Percentiles rank a stretch among this genome's conserved stretches.
Conservation (phyloP, 2,113 vertebrate species). For the Proterorhinus semilunaris region DNA sequence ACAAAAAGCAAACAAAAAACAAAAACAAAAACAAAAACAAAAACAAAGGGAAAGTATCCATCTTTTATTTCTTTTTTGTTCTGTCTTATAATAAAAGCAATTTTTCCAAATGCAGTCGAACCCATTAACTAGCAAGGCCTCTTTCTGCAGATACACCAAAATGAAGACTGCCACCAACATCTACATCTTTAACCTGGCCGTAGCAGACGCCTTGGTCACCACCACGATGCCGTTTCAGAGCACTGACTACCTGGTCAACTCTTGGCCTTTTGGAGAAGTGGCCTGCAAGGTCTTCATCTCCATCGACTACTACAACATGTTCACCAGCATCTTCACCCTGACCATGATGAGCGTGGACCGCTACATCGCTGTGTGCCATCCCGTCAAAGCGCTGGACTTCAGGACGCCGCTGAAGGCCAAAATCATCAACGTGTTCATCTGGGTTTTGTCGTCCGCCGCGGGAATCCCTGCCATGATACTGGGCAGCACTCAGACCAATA, state of each 20-base stretch:
- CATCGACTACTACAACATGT: conserved; percentile 99
- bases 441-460: conserved; percentile 91
- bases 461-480: conserved; percentile 95
- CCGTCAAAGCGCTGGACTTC: conserved; percentile 87
- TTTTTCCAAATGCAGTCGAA: no score
- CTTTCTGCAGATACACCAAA: conserved; percentile 87
- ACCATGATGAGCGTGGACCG: conserved; percentile 82
- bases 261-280: conserved; percentile 95
- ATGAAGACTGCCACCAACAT: conserved; percentile 85
- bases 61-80: no score
- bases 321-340: conserved; percentile 83
- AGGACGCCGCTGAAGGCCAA: conserved; percentile 94
- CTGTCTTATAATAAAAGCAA: no score
- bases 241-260: conserved; percentile 92
- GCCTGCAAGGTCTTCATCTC: conserved; percentile 96
- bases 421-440: conserved; percentile 94
- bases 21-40: no score
- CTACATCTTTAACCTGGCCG: conserved; percentile 95
- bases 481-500: conserved; percentile 90
- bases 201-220: conserved; percentile 93
- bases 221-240: conserved; percentile 98
- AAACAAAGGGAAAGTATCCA: no score
- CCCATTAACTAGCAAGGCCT: background rate
- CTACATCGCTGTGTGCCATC: conserved; percentile 78
- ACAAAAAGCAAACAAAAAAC: no score